Conservation (phyloP, 1,140 invertebrate species). For the Drosophila grimshawi region DNA sequence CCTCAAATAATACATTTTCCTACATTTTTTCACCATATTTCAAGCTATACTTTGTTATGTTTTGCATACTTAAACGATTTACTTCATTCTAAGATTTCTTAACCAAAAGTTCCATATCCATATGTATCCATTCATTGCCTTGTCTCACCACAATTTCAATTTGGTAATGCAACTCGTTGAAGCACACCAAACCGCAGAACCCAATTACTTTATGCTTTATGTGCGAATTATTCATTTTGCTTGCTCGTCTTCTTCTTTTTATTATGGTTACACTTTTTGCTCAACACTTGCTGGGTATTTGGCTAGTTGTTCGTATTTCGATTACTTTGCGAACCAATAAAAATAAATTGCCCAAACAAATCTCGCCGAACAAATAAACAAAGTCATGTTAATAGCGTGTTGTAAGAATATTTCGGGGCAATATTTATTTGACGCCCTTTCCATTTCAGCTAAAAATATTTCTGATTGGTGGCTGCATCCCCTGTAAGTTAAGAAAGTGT, state of each 20-base stretch:
- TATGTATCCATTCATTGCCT: background rate
- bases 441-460: conserved; percentile 10
- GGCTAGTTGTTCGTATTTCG: conserved; percentile 8
- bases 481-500: background rate
- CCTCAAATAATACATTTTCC: too few species aligned
- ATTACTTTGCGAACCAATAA: conserved; percentile 30
- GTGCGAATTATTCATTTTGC: conserved; percentile 36
- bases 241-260: background rate
- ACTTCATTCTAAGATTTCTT: background rate
- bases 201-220: conserved; percentile 37
- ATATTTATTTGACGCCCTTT: conserved; percentile 24
- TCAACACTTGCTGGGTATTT: background rate
- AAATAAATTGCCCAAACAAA: conserved; percentile 42
- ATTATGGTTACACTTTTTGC: conserved; percentile 20
- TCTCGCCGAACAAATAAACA: conserved; percentile 26
- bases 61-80: background rate
- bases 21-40: too few species aligned
- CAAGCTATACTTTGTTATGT: too few species aligned
- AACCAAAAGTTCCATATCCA: background rate
- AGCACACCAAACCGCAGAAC: conserved; percentile 23
- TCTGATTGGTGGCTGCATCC: background rate
- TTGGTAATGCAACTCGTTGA: conserved; percentile 25
- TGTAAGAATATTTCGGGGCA: conserved; percentile 32
- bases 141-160: conserved; percentile 34
- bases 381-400: conserved; percentile 23